A percentile compares a stretch with the other conserved stretches of the same genome.
These are phyloP conservation scores for Ganaspis brasiliensis DNA, from an alignment of 2,888 invertebrate genomes.

Conservation along the genomic window DNA sequence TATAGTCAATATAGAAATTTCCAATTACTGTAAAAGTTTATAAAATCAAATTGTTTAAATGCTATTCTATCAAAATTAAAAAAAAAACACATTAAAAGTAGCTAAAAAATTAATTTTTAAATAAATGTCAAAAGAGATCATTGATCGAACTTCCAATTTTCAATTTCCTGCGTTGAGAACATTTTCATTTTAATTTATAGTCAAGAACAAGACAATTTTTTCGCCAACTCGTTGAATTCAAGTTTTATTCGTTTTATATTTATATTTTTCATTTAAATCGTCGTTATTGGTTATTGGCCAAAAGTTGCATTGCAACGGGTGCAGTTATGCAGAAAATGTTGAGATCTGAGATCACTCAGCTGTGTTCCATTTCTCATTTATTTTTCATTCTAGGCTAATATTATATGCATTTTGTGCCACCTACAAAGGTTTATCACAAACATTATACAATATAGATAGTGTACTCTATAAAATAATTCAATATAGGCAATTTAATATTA, in stretches of 20 bases:
- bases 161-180: too few relatives aligned
- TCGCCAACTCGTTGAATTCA: constrained; percentile 4
- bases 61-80: too few relatives aligned
- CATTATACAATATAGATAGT: neutral
- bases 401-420: neutral
- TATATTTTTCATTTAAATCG: constrained; percentile 15
- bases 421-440: neutral
- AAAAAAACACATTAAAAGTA: too few relatives aligned
- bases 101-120: too few relatives aligned
- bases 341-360: neutral
- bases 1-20: too few relatives aligned
- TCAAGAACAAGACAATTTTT: constrained; percentile 2
- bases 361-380: neutral
- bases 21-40: too few relatives aligned
- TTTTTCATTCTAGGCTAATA: neutral
- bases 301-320: neutral
- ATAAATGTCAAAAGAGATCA: too few relatives aligned
- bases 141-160: too few relatives aligned
- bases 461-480: neutral
- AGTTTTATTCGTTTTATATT: neutral
- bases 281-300: constrained; percentile 37
- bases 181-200: neutral
- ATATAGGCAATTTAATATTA: neutral
- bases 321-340: neutral
- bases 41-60: too few relatives aligned